A percentile compares a stretch with the other conserved stretches of the same genome.
These are phyloP conservation scores for Hirudo medicinalis DNA, from an alignment of 1,140 invertebrate species.

Conservation along the genomic window DNA sequence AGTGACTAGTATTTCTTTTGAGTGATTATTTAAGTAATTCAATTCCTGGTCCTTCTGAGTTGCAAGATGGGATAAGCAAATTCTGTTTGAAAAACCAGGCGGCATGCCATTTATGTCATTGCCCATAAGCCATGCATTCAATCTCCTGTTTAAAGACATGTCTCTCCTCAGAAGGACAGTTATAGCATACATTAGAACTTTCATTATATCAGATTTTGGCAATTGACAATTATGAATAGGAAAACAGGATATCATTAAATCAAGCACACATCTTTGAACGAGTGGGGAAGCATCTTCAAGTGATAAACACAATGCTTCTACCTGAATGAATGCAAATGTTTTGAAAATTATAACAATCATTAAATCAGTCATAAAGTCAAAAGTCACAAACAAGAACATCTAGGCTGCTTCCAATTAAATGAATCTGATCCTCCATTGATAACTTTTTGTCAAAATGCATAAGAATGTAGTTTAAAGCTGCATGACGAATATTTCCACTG, in stretches of 20 bases:
- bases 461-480: conserved; percentile 67
- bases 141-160: conserved; percentile 75
- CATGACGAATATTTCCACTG: conserved; percentile 67
- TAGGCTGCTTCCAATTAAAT: conserved; percentile 71
- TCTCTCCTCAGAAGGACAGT: conserved; percentile 72
- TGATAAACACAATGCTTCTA: conserved; percentile 54
- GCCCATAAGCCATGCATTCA: conserved; percentile 71
- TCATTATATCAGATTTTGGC: conserved; percentile 57
- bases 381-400: conserved; percentile 58
- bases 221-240: conserved; percentile 71
- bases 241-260: conserved; percentile 69
- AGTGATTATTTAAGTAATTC: conserved; percentile 59
- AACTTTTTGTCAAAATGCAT: conserved; percentile 68
- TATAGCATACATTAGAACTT: conserved; percentile 63
- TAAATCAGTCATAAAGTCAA: conserved; percentile 7
- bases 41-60: conserved; percentile 28
- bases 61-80: too few species aligned
- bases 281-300: conserved; percentile 68
- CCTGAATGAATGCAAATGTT: conserved; percentile 34
- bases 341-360: background rate
- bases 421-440: conserved; percentile 67
- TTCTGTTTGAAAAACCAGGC: too few species aligned
- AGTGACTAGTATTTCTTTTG: conserved; percentile 48
- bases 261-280: conserved; percentile 72
- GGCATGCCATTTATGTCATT: conserved; percentile 43